Evolutionary conservation across 2,113 vertebrate genomes (phyloP).

Genomic region (Rhinogobius similis): DNA sequence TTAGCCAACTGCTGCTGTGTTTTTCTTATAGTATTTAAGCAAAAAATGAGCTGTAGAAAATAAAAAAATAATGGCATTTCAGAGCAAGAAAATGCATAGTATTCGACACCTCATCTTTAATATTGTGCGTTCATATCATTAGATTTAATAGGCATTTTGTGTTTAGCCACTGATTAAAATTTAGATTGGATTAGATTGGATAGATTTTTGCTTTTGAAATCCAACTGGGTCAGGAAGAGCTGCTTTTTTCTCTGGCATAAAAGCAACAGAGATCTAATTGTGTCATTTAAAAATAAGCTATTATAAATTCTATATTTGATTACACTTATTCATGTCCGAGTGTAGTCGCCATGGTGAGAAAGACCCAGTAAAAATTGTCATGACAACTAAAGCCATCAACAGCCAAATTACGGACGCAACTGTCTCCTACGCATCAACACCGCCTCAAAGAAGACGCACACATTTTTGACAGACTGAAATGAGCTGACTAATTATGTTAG

Average conservation of each 20-base stretch:
- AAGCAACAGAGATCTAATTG: slow-evolving; percentile 20
- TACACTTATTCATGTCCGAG: slow-evolving; percentile 46
- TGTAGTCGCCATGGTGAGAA: slow-evolving; percentile 73
- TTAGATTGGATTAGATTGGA: not conserved
- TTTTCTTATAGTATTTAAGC: no score
- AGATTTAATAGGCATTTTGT: not conserved
- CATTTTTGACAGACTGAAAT: slow-evolving; percentile 43
- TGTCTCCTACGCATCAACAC: slow-evolving; percentile 71
- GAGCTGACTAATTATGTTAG: slow-evolving; percentile 43
- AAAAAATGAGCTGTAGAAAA: not conserved
- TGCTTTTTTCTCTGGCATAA: slow-evolving; percentile 16
- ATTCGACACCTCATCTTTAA: not conserved
- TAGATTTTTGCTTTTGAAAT: slow-evolving; percentile 14
- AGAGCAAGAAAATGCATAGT: no score
- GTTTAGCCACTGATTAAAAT: not conserved
- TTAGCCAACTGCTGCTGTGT: no score
- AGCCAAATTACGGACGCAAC: slow-evolving; percentile 76
- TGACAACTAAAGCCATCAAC: slow-evolving; percentile 73
- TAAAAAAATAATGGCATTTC: no score
- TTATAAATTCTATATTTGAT: slow-evolving; percentile 38
- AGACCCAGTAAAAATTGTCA: slow-evolving; percentile 74
- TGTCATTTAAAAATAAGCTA: slow-evolving; percentile 36
- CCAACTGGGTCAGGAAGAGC: slow-evolving; percentile 28
- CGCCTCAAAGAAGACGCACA: slow-evolving; percentile 50
- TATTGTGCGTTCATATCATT: not conserved